Evolutionary conservation across 2,888 invertebrate genomes (phyloP).

Genomic region (Apomyelois bistriatella): DNA sequence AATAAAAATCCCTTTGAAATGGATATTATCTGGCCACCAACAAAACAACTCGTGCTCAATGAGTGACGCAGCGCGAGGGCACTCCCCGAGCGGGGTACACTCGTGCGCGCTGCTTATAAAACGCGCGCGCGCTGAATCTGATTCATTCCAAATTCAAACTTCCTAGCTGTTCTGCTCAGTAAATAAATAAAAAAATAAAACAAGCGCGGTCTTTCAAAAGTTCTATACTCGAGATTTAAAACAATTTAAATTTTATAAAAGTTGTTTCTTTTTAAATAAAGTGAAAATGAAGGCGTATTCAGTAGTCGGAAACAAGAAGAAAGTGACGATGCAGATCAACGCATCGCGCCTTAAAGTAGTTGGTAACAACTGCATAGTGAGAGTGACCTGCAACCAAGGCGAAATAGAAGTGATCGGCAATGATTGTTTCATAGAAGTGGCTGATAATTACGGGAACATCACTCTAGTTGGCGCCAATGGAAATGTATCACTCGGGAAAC

Average conservation of each 20-base stretch:
- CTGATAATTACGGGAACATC: conserved; percentile 57
- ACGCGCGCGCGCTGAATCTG: conserved; percentile 17
- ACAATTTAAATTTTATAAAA: too few relatives aligned
- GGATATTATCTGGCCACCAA: conserved; percentile 7
- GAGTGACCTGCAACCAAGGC: conserved; percentile 58
- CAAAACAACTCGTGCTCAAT: conserved; percentile 16
- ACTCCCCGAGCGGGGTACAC: conserved; percentile 21
- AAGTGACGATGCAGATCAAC: conserved; percentile 70
- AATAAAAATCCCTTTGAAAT: neutral
- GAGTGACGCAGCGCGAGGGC: conserved; percentile 29
- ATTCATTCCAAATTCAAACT: conserved; percentile 8
- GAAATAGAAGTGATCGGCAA: conserved; percentile 74
- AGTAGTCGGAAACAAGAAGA: conserved; percentile 71
- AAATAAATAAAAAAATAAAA: neutral
- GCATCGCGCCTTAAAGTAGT: conserved; percentile 60
- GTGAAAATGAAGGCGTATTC: conserved; percentile 69
- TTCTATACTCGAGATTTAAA: conserved; percentile 1
- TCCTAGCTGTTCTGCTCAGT: conserved; percentile 10
- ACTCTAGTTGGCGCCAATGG: conserved; percentile 65
- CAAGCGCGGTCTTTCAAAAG: conserved; percentile 12
- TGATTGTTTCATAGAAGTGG: conserved; percentile 61
- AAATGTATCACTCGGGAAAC: conserved; percentile 49
- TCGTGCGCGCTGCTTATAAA: conserved; percentile 9
- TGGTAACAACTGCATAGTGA: conserved; percentile 64
- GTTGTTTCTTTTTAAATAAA: conserved; percentile 11